These are phyloP conservation scores for Ceratothoa steindachneri DNA, from an alignment of 2,888 invertebrate species.

Conservation along the genomic window DNA sequence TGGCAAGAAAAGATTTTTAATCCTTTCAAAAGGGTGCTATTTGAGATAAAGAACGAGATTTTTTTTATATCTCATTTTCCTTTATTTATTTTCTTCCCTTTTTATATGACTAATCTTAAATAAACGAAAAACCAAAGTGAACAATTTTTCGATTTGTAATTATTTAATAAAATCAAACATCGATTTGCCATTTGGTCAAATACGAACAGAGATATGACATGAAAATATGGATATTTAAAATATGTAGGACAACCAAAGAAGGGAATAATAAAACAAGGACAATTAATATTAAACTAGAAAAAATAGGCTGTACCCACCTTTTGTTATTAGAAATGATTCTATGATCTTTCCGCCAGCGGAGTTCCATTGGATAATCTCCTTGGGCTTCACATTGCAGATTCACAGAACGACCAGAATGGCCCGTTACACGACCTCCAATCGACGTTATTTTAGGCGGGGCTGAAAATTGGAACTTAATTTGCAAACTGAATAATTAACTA, in stretches of 20 bases:
- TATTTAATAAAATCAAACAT: too few species aligned
- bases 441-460: constrained; percentile 33
- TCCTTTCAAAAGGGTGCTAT: too few species aligned
- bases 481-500: too few species aligned
- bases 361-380: constrained; percentile 29
- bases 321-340: constrained; percentile 11
- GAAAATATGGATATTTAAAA: not conserved
- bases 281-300: not conserved
- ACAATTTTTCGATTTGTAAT: too few species aligned
- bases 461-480: constrained; percentile 1
- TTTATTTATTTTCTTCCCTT: too few species aligned
- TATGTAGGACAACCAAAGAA: not conserved
- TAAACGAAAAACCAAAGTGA: too few species aligned
- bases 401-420: constrained; percentile 29
- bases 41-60: too few species aligned
- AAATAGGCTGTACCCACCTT: not conserved
- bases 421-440: constrained; percentile 27
- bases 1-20: too few species aligned
- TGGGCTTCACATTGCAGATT: constrained; percentile 27
- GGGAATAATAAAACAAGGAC: not conserved
- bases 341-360: constrained; percentile 31
- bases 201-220: too few species aligned
- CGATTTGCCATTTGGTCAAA: too few species aligned
- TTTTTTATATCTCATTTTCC: too few species aligned
- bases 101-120: too few species aligned